Evolutionary conservation across 2,888 invertebrate genomes (phyloP).

Genomic region (Mesorhabditis spiculigera): DNA sequence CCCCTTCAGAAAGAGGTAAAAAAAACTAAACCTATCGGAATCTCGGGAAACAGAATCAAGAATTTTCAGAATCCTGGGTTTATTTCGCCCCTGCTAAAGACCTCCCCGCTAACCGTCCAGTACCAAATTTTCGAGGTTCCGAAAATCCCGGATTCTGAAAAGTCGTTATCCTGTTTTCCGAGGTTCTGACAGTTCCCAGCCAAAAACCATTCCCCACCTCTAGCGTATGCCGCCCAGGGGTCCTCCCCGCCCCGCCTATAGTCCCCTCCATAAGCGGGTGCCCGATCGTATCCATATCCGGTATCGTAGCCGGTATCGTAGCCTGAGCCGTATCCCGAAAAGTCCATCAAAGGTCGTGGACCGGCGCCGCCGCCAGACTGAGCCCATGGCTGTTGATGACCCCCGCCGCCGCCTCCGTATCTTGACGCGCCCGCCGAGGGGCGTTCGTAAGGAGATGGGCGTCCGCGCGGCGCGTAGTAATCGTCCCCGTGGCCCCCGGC

Average conservation of each 20-base stretch:
- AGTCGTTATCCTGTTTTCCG: not conserved
- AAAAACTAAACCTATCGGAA: too few species aligned
- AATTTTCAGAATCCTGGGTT: too few species aligned
- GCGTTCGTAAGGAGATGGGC: constrained; percentile 8
- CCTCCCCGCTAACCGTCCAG: too few species aligned
- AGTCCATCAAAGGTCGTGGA: constrained; percentile 1
- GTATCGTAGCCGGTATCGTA: not conserved
- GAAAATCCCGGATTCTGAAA: not conserved
- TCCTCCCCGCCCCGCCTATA: not conserved
- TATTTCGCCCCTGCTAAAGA: too few species aligned
- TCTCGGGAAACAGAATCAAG: too few species aligned
- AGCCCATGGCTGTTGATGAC: constrained; percentile 12
- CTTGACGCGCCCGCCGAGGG: not conserved
- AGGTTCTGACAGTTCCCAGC: not conserved
- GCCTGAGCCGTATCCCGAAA: not conserved
- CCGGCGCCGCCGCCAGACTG: constrained; percentile 8
- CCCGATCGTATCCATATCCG: not conserved
- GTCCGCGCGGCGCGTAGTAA: constrained; percentile 9
- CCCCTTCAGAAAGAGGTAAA: too few species aligned
- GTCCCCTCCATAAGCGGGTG: not conserved
- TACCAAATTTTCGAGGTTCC: too few species aligned
- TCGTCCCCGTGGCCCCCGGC: constrained; percentile 8
- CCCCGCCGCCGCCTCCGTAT: not conserved
- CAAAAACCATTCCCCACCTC: too few species aligned
- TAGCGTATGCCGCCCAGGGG: too few species aligned